Evolutionary conservation across 2,797 vertebrate species (phyloP), one percentile per base, ranked within the genome.

Genomic region (Sphenopsis melanotis): DNA sequence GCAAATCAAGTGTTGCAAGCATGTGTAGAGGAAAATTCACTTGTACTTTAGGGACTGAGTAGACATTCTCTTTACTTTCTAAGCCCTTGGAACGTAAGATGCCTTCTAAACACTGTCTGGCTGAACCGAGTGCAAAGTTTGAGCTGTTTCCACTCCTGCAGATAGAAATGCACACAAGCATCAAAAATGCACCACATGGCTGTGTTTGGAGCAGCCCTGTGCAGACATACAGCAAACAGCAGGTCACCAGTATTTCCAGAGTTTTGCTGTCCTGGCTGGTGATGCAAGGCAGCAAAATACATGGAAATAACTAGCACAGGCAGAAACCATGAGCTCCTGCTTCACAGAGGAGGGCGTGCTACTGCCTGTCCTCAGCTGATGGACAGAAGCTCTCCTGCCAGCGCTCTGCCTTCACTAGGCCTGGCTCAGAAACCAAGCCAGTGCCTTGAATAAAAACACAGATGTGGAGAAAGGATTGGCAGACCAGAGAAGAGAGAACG

Each of bases 401-500:
- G 5, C 2, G 1, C 4, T 77, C 36, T 0, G 0, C 17, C 42
- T 85, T n/a, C 34, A 24, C 20, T 15, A 30, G 27, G 39, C 27
- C 37, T 32, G 47, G 23, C 42, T 87, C 47, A 59, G 83, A 82
- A 72, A 63, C 46, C 12, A 85, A 71, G 49, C 6, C 52, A 76
- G 17, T 29, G 42, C 32, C 42, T 42, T 42, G 42, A 32, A 55
- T 41, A 24, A 92, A 84, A 93, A 60, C 10, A 66, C n/a, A 77
- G 36, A 47, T 79, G 27, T 10, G 19, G 7, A 34, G 37, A 85
- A 85, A 77, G 44, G 44, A 63, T 2, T 34, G 60, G 55, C 12
- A 59, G 34, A 39, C 3, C 27, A 22, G 46, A 56, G 55, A 42
- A 75, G 17, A 44, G 20, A 41, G 19, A 60, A 60, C 0, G 1